Conservation (phyloP, 2,113 vertebrate genomes). For the Holacanthus passer region DNA sequence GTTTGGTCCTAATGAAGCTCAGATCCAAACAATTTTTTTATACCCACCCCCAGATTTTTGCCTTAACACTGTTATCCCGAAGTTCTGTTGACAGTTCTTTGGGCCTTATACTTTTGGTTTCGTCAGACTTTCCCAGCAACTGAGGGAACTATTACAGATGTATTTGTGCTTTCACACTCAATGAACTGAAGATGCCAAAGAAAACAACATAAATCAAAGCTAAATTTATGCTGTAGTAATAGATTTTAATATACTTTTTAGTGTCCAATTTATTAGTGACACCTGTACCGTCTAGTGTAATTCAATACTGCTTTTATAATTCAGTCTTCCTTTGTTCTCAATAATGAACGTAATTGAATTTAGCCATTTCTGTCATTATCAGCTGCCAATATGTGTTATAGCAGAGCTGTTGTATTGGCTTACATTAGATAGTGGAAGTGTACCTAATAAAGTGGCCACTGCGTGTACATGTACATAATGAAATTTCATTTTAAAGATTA, state of each 20-base stretch:
- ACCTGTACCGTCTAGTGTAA: not conserved
- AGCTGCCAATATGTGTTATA: not conserved
- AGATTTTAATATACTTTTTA: not conserved
- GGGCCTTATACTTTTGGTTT: not conserved
- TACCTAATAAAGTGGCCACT: not conserved
- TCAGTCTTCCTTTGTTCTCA: not conserved
- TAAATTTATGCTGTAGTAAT: not conserved
- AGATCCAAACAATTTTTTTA: not conserved
- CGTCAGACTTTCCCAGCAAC: not conserved
- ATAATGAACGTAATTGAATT: no score
- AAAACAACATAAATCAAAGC: not conserved
- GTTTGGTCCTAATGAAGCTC: conserved; percentile 22
- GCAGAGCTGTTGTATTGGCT: not conserved
- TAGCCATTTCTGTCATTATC: not conserved
- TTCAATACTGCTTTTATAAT: not conserved
- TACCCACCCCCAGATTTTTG: not conserved
- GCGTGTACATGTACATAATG: not conserved
- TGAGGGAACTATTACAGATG: not conserved
- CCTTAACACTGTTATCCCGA: not conserved
- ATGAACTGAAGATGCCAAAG: not conserved
- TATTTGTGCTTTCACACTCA: not conserved
- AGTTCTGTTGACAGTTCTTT: not conserved
- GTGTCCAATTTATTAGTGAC: not conserved
- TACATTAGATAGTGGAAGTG: not conserved
- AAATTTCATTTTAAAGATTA: not conserved